Base-by-base conservation (phyloP, 2,113 vertebrate species). In the Lagopus muta region DNA sequence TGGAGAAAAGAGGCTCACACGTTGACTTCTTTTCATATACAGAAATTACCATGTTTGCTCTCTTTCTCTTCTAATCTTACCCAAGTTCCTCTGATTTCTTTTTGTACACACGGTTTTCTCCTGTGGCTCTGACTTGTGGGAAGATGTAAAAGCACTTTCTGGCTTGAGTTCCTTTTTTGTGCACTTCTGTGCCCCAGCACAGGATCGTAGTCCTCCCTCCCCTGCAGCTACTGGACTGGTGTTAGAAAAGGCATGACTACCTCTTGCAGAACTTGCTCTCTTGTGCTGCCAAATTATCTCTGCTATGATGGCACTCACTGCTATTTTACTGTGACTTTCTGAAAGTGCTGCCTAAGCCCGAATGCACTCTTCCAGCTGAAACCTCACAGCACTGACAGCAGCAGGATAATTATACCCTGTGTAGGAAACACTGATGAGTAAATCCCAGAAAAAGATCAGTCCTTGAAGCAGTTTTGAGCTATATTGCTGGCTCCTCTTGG, bases 351-450 rank as follows among this genome's bases (percentile, higher is more conserved):
- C 82, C 65, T 86, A 60, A 90, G 90, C 86, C 90, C 27, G n/a
- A 80, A 38, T 2, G 7, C 32, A 10, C 64, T 20, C 1, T 64
- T 77, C 34, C 88, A 86, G 18, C 88, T 66, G 88, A 91, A 77
- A 73, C 79, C 85, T 92, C 75, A 1, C 40, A 60, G 82, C 79
- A 11, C 69, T 71, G 85, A 50, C 82, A 86, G 4, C 72, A 71
- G 90, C 6, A 80, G 82, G 82, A 38, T 90, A 77, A 91, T 95
- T 86, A 66, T 54, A 86, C 24, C 64, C 88, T 2, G 0, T 24
- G 5, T 34, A 77, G 93, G 92, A 94, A 94, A 47, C 24, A 28
- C 34, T 94, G 88, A 57, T 82, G 72, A 90, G 70, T 80, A 42
- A 72, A 69, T 86, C 82, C 5, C 2, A 34, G 87, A 40, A 73